Base-by-base conservation (phyloP, 2,113 vertebrate species). In the Cyrtonyx montezumae region DNA sequence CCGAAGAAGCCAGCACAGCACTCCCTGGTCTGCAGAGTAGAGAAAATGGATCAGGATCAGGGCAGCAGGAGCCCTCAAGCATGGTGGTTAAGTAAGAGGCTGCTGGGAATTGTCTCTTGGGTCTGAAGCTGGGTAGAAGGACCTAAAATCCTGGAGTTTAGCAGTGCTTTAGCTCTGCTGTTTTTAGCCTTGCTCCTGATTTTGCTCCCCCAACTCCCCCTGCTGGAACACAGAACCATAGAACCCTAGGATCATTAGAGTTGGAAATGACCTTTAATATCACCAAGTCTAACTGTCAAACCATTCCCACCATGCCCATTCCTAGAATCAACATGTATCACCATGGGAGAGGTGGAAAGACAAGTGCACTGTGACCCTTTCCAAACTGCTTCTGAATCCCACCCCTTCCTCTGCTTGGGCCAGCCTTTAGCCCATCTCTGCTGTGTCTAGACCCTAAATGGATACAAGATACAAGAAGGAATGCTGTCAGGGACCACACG, bases 1-100 rank as follows among this genome's bases (percentile, higher is more conserved):
- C 99, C 98, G 1, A 98, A 99, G 94, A 98, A 99, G 3, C 99
- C 99, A 0, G 89, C 90, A 2, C 99, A 99, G 94, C 99, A 99
- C 14, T 94, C 91, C 62, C 25, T 97, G 0, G 62, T 97, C 99
- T 99, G 97, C 6, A 97, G 95, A 80, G 2, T 12, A 37, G 45
- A 96, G 48, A 87, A 82, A 69, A 3, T 56, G 37, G 17, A 20
- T 55, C 51, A n/a, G 34, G 32, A 6, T 13, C 10, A 4, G 51
- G 12, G 25, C 13, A 45, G 36, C 12, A 18, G 61, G 26, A 56
- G 40, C 30, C 30, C 34, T 17, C 15, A 40, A 11, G 25, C 17
- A 4, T 18, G 40, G 30, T 22, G 14, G 78, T 23, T 23, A 78
- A 43, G 34, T 28, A 46, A 0, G 6, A 19, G 55, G 53, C 18